phyloP scores from a whole-genome alignment of 2,888 invertebrate species.

The Oegoconia quadripuncta region DNA sequence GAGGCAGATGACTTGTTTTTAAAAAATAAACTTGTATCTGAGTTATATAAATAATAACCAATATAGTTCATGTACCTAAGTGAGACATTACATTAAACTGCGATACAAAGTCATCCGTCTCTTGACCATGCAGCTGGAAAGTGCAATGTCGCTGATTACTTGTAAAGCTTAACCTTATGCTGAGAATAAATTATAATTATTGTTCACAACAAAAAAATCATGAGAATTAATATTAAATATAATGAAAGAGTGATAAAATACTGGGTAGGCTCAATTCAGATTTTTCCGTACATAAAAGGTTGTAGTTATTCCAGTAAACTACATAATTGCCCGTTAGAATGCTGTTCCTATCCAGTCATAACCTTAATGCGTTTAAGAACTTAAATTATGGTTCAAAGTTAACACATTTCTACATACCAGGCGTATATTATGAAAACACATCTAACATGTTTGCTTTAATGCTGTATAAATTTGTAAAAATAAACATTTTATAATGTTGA shows the following conservation, averaged over 20 bases:
- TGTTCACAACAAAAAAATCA: too few relatives aligned
- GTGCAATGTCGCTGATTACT: too few relatives aligned
- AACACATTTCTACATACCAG: constrained; percentile 27
- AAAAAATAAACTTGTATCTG: too few relatives aligned
- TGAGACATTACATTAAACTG: too few relatives aligned
- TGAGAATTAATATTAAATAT: too few relatives aligned
- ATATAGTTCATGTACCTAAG: too few relatives aligned
- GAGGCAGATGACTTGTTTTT: too few relatives aligned
- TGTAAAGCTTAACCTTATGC: too few relatives aligned
- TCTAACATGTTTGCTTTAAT: background rate
- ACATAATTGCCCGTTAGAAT: constrained; percentile 33
- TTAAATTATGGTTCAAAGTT: constrained; percentile 31
- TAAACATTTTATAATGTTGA: constrained; percentile 18
- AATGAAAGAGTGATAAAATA: constrained; percentile 7
- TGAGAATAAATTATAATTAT: too few relatives aligned
- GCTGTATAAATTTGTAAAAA: constrained; percentile 8
- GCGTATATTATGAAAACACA: constrained; percentile 1
- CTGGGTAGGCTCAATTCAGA: background rate
- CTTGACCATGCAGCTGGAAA: too few relatives aligned
- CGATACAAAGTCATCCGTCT: too few relatives aligned
- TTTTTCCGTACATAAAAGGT: constrained; percentile 25
- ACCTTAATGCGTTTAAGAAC: constrained; percentile 24
- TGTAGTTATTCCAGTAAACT: constrained; percentile 24
- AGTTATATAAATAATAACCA: too few relatives aligned
- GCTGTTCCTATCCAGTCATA: constrained; percentile 32